Evolutionary conservation across 2,113 vertebrate genomes (phyloP).

Genomic region (Megatriorchis doriae): DNA sequence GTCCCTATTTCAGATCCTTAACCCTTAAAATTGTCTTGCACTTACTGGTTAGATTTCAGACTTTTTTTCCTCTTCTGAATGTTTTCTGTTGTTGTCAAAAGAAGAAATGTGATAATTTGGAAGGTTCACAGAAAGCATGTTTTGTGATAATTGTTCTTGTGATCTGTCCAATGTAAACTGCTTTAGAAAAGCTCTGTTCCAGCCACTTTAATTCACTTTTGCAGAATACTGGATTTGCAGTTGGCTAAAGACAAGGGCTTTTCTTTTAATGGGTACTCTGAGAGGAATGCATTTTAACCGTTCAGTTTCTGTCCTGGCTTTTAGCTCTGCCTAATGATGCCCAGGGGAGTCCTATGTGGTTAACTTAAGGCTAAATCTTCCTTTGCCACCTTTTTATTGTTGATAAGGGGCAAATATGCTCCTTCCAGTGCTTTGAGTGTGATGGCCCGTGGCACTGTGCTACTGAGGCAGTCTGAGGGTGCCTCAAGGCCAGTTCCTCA

Average conservation of each 20-base stretch:
- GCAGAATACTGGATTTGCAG: conserved; percentile 31
- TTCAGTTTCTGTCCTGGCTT: neutral
- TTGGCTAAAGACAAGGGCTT: conserved; percentile 28
- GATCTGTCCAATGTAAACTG: conserved; percentile 56
- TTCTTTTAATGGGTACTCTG: conserved; percentile 29
- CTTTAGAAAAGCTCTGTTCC: conserved; percentile 49
- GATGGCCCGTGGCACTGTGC: neutral
- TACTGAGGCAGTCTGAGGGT: neutral
- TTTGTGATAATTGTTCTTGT: conserved; percentile 62
- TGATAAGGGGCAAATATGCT: neutral
- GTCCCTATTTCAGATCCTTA: neutral
- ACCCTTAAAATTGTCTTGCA: neutral
- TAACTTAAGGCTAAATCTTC: neutral
- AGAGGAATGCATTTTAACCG: neutral
- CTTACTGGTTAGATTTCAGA: neutral
- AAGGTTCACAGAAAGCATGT: conserved; percentile 51
- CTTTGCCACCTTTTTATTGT: neutral
- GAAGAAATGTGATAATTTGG: conserved; percentile 57
- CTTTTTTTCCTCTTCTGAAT: neutral
- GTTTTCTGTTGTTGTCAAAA: conserved; percentile 37
- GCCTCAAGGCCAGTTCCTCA: neutral
- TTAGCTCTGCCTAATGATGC: neutral
- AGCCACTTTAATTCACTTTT: conserved; percentile 47
- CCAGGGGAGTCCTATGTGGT: neutral
- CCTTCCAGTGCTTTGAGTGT: neutral